Conservation (phyloP, 2,888 invertebrate genomes). For the Mactromeris polynyma region DNA sequence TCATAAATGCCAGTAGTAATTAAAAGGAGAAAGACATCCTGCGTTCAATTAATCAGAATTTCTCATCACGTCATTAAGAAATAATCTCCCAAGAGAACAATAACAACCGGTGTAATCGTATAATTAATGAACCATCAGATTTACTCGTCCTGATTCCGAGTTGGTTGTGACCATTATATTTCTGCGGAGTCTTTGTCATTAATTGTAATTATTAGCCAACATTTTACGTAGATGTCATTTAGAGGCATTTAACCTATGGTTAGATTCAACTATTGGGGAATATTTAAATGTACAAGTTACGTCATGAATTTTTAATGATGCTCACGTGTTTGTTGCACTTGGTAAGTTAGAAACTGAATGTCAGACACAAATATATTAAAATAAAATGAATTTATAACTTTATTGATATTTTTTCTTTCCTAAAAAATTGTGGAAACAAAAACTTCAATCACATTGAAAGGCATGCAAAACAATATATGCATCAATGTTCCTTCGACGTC, state of each 20-base stretch:
- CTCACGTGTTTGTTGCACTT: no score
- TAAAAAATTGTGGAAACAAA: no score
- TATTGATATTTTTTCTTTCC: no score
- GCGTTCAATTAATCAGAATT: slow-evolving; percentile 10
- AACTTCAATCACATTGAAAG: no score
- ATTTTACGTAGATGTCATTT: neutral
- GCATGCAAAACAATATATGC: no score
- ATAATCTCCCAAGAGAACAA: neutral
- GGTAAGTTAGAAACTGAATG: no score
- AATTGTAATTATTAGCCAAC: neutral
- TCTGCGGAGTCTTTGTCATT: neutral
- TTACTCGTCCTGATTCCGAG: neutral
- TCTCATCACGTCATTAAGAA: neutral
- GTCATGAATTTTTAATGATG: no score
- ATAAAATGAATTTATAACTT: no score
- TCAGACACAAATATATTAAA: no score
- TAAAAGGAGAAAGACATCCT: slow-evolving; percentile 10
- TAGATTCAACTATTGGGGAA: no score
- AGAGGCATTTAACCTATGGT: neutral
- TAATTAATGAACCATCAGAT: neutral
- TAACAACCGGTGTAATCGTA: slow-evolving; percentile 10
- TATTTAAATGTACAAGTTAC: no score
- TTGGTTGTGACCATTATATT: neutral
- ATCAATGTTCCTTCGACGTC: no score
- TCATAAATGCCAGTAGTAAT: slow-evolving; percentile 1